Conservation (phyloP, 2,113 vertebrate genomes). For the Petrocephalus zakoni region DNA sequence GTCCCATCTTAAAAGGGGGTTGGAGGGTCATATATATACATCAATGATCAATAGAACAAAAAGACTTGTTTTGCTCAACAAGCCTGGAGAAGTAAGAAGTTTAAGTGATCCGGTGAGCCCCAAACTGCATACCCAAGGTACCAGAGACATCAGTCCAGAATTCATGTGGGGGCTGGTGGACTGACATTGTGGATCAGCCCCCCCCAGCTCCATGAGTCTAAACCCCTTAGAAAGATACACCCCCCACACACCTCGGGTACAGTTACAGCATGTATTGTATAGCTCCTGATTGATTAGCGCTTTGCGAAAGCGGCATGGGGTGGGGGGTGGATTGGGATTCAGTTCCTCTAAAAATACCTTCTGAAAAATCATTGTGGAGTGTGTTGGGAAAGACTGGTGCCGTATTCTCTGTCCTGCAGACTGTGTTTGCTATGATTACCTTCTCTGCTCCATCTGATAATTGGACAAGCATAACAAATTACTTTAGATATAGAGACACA, state of each 20-base stretch:
- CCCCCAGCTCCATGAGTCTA: neutral
- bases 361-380: constrained; percentile 1
- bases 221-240: neutral
- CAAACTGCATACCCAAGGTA: neutral
- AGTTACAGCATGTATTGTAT: neutral
- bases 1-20: neutral
- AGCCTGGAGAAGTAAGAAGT: neutral
- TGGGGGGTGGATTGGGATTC: neutral
- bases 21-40: neutral
- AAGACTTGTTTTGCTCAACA: neutral
- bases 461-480: neutral
- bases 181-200: neutral
- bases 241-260: neutral
- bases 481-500: neutral
- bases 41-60: neutral
- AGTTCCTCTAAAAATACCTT: neutral
- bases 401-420: constrained; percentile 31
- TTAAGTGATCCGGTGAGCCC: neutral
- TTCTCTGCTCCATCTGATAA: neutral
- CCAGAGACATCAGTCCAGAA: neutral
- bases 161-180: neutral
- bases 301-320: neutral
- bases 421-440: neutral
- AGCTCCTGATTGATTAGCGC: neutral
- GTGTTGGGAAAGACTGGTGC: constrained; percentile 31